Conservation (phyloP, 92 coral and sea anemone species). For the Heliopora coerulea region DNA sequence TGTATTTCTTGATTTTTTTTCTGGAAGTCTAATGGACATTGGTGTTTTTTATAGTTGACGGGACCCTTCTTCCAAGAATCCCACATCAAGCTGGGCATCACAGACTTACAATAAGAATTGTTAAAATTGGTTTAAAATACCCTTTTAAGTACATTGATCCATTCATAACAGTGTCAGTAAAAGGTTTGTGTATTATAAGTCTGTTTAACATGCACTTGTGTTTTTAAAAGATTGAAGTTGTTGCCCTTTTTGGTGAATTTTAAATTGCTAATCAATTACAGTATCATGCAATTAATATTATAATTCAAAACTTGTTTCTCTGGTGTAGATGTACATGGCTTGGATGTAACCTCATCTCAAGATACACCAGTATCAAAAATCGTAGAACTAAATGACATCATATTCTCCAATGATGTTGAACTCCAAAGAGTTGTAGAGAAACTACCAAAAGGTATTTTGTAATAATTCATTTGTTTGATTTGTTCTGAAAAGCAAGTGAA, state of each 20-base stretch:
- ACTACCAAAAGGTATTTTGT: constrained; percentile 75
- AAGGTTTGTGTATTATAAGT: constrained; percentile 57
- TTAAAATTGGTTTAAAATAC: constrained; percentile 86
- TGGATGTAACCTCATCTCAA: constrained; percentile 73
- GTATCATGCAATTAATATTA: too few species aligned
- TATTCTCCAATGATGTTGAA: constrained; percentile 77
- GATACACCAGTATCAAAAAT: constrained; percentile 84
- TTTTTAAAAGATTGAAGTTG: too few species aligned
- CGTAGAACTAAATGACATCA: constrained; percentile 64
- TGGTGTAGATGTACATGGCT: constrained; percentile 65
- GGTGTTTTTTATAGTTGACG: constrained; percentile 53
- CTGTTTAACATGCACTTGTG: too few species aligned
- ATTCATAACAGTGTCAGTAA: constrained; percentile 79
- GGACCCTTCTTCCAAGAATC: constrained; percentile 74
- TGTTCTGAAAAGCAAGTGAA: background rate
- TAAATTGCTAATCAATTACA: too few species aligned
- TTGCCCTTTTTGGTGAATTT: too few species aligned
- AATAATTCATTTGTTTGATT: background rate
- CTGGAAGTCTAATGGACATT: too few species aligned
- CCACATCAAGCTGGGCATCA: constrained; percentile 74
- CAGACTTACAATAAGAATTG: constrained; percentile 75
- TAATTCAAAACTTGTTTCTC: too few species aligned
- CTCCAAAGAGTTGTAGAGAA: constrained; percentile 79
- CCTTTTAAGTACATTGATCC: constrained; percentile 66
- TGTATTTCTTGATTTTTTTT: too few species aligned